Conservation (phyloP, 35 echinoderm and acorn worm genomes). For the Amphiura filiformis region DNA sequence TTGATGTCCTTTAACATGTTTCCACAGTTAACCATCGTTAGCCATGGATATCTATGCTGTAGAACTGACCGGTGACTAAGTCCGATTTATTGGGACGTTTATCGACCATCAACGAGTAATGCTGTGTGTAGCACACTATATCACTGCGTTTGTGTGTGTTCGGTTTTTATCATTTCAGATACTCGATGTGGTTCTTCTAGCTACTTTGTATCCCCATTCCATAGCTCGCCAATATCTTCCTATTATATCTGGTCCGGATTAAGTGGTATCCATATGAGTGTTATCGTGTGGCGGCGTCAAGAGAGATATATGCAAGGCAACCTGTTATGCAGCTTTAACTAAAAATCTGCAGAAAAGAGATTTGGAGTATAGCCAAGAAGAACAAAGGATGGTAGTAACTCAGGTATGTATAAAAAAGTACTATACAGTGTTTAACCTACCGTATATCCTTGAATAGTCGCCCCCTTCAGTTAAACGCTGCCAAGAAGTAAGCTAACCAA, state of each 20-base stretch:
- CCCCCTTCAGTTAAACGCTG: no score
- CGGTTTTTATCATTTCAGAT: constrained; percentile 37
- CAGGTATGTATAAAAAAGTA: constrained; percentile 54
- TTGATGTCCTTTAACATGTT: no score
- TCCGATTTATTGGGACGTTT: no score
- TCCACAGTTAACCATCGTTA: no score
- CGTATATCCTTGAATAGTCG: no score
- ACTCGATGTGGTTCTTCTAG: constrained; percentile 60
- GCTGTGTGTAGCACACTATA: no score
- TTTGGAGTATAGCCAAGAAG: background rate
- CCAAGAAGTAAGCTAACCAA: background rate
- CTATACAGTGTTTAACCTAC: no score
- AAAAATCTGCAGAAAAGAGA: constrained; percentile 66
- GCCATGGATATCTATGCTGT: no score
- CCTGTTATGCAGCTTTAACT: constrained; percentile 49
- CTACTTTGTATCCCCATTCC: constrained; percentile 71
- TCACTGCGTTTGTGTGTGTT: no score
- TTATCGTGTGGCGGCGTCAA: constrained; percentile 75
- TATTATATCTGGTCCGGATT: constrained; percentile 42
- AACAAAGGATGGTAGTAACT: constrained; percentile 66
- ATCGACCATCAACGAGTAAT: no score
- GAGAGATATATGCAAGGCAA: constrained; percentile 73
- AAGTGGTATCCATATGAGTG: constrained; percentile 88
- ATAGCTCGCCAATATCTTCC: constrained; percentile 77
- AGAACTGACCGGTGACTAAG: no score